These are phyloP conservation scores for Onychomys leucogaster DNA, from an alignment of 2,797 vertebrate genomes.

Conservation along the genomic window DNA sequence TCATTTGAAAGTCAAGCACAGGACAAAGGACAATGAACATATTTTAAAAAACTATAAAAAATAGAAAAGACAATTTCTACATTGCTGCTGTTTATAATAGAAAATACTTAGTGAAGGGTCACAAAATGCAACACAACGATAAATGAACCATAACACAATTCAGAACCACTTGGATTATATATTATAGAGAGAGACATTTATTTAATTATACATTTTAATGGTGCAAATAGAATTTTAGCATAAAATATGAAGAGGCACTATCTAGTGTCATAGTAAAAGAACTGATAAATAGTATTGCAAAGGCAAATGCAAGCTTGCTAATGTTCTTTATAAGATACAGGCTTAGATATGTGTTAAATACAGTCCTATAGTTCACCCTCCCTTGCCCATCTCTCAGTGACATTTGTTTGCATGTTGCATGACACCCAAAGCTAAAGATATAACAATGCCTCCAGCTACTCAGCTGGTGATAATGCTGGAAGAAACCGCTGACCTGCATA, in stretches of 20 bases:
- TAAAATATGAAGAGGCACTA: neutral
- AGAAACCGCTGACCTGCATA: neutral
- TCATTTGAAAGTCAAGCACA: neutral
- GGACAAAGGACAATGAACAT: neutral
- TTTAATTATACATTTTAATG: slow-evolving; percentile 21
- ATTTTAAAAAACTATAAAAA: neutral
- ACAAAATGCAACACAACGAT: neutral
- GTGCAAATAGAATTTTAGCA: neutral
- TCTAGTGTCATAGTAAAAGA: neutral
- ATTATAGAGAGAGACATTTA: neutral
- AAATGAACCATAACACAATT: neutral
- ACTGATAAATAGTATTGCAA: neutral
- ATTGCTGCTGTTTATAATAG: neutral
- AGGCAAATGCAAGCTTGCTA: neutral
- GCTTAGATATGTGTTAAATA: neutral
- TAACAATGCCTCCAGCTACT: neutral
- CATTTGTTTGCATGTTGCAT: neutral
- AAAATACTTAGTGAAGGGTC: neutral
- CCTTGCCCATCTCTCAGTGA: neutral
- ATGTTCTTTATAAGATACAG: neutral
- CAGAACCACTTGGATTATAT: neutral
- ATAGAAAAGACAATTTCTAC: neutral
- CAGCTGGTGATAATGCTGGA: neutral
- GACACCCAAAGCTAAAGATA: neutral
- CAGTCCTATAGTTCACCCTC: neutral